Evolutionary conservation across 2,797 vertebrate genomes (phyloP).

Genomic region (Benthosema pterotum): DNA sequence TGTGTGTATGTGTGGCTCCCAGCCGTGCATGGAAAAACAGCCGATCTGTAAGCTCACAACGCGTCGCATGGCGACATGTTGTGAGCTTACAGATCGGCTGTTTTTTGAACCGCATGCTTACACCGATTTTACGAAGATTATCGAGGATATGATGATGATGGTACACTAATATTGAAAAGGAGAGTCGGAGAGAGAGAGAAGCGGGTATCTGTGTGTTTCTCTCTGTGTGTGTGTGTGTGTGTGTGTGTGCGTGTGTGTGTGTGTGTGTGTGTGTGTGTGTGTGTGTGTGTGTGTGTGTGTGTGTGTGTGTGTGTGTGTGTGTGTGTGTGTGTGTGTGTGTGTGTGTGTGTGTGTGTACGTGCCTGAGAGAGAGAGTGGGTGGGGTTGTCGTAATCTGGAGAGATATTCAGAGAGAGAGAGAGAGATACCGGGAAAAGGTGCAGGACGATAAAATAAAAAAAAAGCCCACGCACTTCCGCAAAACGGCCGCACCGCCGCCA

Average conservation of each 20-base stretch:
- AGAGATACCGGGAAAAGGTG: slow-evolving; percentile 10
- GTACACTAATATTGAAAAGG: slow-evolving; percentile 47
- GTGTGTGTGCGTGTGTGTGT: too few species aligned
- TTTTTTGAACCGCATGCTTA: not conserved
- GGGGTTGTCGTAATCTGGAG: slow-evolving; percentile 33
- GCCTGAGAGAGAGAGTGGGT: not conserved
- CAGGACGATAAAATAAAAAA: too few species aligned
- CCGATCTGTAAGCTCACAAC: too few species aligned
- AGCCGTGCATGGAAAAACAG: too few species aligned
- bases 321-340: not conserved
- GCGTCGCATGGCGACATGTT: too few species aligned
- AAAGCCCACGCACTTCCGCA: not conserved
- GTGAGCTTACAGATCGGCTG: too few species aligned
- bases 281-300: not conserved
- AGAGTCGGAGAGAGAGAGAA: slow-evolving; percentile 17
- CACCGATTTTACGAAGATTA: slow-evolving; percentile 74
- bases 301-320: not conserved
- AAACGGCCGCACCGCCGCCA: slow-evolving; percentile 4
- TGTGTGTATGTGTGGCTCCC: not conserved
- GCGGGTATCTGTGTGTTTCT: too few species aligned
- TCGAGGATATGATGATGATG: slow-evolving; percentile 57
- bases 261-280: too few species aligned
- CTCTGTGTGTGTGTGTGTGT: too few species aligned
- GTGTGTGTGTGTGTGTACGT: too few species aligned
- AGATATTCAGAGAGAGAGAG: slow-evolving; percentile 19